phyloP scores from a whole-genome alignment of 2,888 invertebrate genomes.

The Diploptera punctata region DNA sequence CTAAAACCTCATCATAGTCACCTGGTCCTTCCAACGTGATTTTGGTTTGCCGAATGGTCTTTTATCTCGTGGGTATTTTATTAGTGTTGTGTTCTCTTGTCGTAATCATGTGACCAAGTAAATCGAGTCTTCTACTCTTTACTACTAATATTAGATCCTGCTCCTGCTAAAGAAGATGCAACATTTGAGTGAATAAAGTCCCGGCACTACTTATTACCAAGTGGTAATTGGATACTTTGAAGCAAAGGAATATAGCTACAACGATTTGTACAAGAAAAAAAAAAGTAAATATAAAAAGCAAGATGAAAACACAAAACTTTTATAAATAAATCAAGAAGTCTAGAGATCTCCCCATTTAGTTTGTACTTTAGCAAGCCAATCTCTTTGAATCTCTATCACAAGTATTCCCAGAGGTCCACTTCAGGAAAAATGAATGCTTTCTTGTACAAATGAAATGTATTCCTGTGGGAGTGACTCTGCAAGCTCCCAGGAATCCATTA shows the following conservation, averaged over 20 bases:
- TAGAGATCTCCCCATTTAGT: constrained; percentile 35
- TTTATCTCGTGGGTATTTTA: too few relatives aligned
- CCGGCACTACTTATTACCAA: background rate
- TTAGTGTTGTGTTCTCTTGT: too few relatives aligned
- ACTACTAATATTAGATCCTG: too few relatives aligned
- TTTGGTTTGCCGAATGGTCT: too few relatives aligned
- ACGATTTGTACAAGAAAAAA: background rate
- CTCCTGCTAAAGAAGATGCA: too few relatives aligned
- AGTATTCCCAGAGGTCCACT: constrained; percentile 56
- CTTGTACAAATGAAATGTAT: constrained; percentile 56
- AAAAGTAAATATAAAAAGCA: background rate
- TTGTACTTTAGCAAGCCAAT: constrained; percentile 52
- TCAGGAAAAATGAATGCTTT: constrained; percentile 57
- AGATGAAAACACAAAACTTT: constrained; percentile 26
- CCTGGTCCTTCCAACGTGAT: too few relatives aligned
- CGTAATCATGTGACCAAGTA: too few relatives aligned
- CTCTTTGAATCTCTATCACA: constrained; percentile 58
- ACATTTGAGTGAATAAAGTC: too few relatives aligned
- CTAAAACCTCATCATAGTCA: too few relatives aligned
- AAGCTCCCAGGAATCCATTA: constrained; percentile 51
- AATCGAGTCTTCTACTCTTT: too few relatives aligned
- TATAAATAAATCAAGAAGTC: constrained; percentile 39
- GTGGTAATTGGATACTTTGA: background rate
- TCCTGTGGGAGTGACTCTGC: constrained; percentile 49
- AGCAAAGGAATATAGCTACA: background rate